Evolutionary conservation across 1,140 invertebrate species (phyloP).

Genomic region (Hypothenemus hampei): DNA sequence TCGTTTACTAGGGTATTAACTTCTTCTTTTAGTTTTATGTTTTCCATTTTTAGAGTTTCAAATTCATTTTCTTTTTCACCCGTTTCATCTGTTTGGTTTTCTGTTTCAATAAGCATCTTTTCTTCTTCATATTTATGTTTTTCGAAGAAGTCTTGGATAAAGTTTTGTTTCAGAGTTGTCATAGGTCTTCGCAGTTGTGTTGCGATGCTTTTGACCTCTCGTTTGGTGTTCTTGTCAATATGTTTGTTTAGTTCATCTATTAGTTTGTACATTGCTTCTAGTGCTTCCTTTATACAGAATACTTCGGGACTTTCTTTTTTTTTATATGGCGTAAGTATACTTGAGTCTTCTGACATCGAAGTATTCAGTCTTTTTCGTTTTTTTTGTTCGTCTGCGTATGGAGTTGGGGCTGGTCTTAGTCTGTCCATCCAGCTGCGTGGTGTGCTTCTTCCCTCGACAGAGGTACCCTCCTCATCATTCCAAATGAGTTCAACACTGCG

Average conservation of each 20-base stretch:
- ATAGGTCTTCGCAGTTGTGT: neutral
- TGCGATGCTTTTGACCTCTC: neutral
- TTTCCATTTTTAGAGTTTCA: neutral
- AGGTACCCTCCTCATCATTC: too few species aligned
- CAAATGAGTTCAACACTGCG: too few species aligned
- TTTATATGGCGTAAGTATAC: too few species aligned
- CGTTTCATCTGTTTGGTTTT: neutral
- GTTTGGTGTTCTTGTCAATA: neutral
- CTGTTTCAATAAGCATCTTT: neutral
- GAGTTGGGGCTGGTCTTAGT: too few species aligned
- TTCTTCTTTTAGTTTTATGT: too few species aligned
- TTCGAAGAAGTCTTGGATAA: neutral
- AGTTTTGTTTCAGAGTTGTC: neutral
- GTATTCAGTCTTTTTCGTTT: too few species aligned
- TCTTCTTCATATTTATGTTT: neutral
- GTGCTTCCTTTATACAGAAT: neutral
- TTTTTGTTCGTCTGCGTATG: too few species aligned
- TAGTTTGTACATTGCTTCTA: neutral
- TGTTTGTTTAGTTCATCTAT: neutral
- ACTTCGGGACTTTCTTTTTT: neutral
- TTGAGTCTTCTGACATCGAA: too few species aligned
- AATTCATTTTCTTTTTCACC: neutral
- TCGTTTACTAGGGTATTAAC: too few species aligned
- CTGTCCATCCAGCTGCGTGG: too few species aligned
- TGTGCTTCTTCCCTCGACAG: too few species aligned